Conservation (phyloP, 2,113 vertebrate genomes). For the Catharus bicknelli region DNA sequence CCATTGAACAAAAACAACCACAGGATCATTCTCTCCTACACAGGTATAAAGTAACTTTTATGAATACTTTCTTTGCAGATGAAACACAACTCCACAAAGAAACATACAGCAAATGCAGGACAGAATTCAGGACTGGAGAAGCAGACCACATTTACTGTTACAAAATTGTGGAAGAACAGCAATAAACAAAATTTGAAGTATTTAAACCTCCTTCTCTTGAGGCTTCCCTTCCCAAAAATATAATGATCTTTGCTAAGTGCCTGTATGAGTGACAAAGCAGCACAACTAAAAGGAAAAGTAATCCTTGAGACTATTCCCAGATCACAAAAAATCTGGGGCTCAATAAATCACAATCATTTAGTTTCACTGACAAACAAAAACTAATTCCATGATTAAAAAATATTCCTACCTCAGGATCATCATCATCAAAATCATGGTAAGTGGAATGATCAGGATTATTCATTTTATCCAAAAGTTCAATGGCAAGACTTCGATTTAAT, state of each 20-base stretch:
- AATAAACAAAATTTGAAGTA: not conserved
- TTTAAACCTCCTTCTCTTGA: not conserved
- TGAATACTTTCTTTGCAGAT: not conserved
- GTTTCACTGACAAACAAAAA: not conserved
- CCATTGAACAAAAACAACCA: not conserved
- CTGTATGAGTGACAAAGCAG: not conserved
- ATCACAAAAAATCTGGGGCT: not conserved
- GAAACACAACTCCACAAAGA: not conserved
- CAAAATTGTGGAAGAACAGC: not conserved
- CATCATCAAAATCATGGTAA: conserved; percentile 93
- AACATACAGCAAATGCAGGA: not conserved
- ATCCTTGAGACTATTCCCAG: not conserved
- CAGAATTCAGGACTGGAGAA: not conserved
- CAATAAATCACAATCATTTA: not conserved
- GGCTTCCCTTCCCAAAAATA: not conserved
- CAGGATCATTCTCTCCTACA: not conserved
- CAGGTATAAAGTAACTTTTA: not conserved
- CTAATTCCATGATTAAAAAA: not conserved
- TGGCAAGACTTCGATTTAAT: conserved; percentile 92
- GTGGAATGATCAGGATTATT: conserved; percentile 95
- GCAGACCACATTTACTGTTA: not conserved
- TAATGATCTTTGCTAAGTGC: not conserved
- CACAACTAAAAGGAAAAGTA: not conserved
- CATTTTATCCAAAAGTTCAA: conserved; percentile 95
- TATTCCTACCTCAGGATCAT: conserved; percentile 91